Evolutionary conservation across 2,797 vertebrate genomes (phyloP), one percentile per base, ranked within the genome.

Genomic region (Coreius guichenoti): DNA sequence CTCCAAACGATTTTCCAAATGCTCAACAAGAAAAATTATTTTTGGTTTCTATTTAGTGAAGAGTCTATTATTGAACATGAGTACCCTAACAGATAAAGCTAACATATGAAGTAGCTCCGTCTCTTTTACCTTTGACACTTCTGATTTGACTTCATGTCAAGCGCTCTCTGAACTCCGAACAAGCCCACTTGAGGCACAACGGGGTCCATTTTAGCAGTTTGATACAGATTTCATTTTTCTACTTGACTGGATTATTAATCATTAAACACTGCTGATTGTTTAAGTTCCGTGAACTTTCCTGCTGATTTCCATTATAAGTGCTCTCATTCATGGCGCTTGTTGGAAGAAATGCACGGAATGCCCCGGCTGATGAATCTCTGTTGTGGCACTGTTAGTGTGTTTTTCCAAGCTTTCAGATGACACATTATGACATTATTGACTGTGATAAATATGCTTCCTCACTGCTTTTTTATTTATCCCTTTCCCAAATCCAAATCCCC

Each of bases 371-470:
- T 85, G 61, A 82, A 65, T 84, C 65, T 85, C 77, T 87, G 86
- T 87, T 77, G 83, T 74, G 78, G 72, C 49, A 81, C 86, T 88
- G 86, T 89, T 75, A 79, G 43, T 54, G 69, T 67, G 82, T 81
- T 86, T 83, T 84, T 86, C 78, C 77, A 84, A 87, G 81, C 81
- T 87, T 87, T 90, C 69, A 86, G 78, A 82, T 70, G 87, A 82
- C 78, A 88, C 74, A 87, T 86, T 86, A 72, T 75, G 23, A 87
- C 84, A 88, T 79, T 70, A 63, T 83, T 83, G 72, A 81, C 73
- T 75, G 51, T 87, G 82, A 85, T 94, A 93, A 93, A 93, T 92
- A 94, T 90, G 92, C 89, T 89, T 91, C 92, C 91, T 91, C 87
- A 87, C 91, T 91, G 23, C 84, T n/a, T 92, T 93, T 92, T 91